Evolutionary conservation across 2,888 invertebrate species (phyloP).

Genomic region (Corythucha ciliata): DNA sequence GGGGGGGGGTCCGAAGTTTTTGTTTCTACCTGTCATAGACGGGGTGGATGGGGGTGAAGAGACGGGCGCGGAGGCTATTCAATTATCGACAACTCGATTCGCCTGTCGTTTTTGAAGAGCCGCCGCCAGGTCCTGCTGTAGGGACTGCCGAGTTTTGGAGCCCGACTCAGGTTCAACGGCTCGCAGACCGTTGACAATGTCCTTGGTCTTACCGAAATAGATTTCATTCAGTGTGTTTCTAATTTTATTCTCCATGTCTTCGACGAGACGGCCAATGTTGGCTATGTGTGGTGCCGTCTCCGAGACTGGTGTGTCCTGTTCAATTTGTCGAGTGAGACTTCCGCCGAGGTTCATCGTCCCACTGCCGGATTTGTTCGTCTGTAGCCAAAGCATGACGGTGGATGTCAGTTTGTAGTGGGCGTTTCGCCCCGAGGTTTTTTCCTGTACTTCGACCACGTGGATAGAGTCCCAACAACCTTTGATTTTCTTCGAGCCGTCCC

Average conservation of each 20-base stretch:
- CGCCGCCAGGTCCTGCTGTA: slow-evolving; percentile 75
- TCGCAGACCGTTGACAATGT: slow-evolving; percentile 90
- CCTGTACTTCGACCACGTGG: slow-evolving; percentile 97
- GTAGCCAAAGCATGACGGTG: slow-evolving; percentile 98
- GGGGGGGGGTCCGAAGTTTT: too few relatives aligned
- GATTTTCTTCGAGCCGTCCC: slow-evolving; percentile 95
- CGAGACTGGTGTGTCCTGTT: slow-evolving; percentile 80
- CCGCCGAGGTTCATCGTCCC: slow-evolving; percentile 99
- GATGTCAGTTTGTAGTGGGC: slow-evolving; percentile 98
- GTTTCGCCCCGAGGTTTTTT: slow-evolving; percentile 84
- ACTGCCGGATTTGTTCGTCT: slow-evolving; percentile 91
- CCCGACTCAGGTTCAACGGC: slow-evolving; percentile 75
- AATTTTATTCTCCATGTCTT: slow-evolving; percentile 99
- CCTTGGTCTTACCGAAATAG: slow-evolving; percentile 98
- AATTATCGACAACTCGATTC: slow-evolving; percentile 13
- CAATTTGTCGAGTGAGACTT: slow-evolving; percentile 92
- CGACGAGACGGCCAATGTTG: slow-evolving; percentile 97
- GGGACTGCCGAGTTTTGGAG: slow-evolving; percentile 69
- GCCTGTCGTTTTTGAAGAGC: slow-evolving; percentile 75
- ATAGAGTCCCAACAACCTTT: slow-evolving; percentile 99
- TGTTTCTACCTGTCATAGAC: too few relatives aligned
- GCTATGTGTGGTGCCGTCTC: slow-evolving; percentile 95
- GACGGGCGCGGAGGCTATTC: too few relatives aligned
- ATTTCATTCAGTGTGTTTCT: slow-evolving; percentile 96
- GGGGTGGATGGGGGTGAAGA: too few relatives aligned